Conservation (phyloP, 2,113 vertebrate species). For the Pseudopodoces humilis region DNA sequence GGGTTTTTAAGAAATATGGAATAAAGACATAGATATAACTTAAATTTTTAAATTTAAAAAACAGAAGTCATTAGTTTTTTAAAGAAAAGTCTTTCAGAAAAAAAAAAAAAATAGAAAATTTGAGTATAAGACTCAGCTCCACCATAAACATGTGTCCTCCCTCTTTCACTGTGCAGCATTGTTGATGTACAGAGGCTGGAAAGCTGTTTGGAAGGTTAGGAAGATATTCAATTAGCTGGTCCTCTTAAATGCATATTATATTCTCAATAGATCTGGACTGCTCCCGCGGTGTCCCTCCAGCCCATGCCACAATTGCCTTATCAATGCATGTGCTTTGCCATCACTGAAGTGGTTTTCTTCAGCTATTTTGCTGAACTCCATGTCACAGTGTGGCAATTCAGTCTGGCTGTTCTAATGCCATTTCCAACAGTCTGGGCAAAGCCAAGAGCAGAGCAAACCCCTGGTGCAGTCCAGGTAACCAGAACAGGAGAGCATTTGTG, state of each 20-base stretch:
- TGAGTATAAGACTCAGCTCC: not conserved
- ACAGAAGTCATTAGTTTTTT: not conserved
- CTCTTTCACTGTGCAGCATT: not conserved
- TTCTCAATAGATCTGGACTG: not conserved
- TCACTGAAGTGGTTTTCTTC: not conserved
- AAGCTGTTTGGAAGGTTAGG: not conserved
- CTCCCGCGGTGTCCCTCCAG: not conserved
- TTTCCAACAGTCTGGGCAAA: rapidly evolving
- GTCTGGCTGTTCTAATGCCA: not conserved
- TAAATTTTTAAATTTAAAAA: not conserved
- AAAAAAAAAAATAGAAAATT: not conserved
- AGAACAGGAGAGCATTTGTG: not conserved
- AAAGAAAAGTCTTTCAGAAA: not conserved
- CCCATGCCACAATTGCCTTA: not conserved
- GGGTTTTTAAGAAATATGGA: not conserved
- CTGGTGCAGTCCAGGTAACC: no score
- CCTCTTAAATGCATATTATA: not conserved
- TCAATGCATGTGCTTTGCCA: not conserved
- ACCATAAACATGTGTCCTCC: not conserved
- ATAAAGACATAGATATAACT: not conserved
- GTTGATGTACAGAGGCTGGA: not conserved
- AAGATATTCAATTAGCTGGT: not conserved
- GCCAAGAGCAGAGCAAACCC: not conserved
- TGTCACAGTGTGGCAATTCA: rapidly evolving
- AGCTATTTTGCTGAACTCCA: not conserved